Conservation (phyloP, 2,113 vertebrate species). For the Lichenostomus cassidix region DNA sequence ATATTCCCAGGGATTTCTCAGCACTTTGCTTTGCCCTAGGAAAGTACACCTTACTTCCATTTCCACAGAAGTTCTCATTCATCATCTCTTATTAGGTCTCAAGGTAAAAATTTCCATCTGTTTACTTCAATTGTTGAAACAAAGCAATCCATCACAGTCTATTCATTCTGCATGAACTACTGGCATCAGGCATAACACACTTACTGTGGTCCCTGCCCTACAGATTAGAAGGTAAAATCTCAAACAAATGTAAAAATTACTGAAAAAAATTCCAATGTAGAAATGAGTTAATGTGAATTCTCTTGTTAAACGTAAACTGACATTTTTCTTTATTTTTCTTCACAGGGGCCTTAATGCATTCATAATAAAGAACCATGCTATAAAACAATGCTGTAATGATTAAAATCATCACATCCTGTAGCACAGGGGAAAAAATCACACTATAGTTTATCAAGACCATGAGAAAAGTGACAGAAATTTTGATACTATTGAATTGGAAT, state of each 20-base stretch:
- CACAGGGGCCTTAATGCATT: neutral
- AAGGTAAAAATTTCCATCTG: neutral
- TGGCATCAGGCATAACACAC: neutral
- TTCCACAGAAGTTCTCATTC: neutral
- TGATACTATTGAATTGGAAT: neutral
- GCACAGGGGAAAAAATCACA: neutral
- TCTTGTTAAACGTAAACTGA: neutral
- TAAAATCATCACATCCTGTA: neutral
- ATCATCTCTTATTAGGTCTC: conserved; percentile 17
- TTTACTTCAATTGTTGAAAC: conserved; percentile 1
- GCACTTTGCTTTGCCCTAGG: neutral
- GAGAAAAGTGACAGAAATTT: neutral
- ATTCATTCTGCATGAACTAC: neutral
- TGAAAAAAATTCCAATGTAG: neutral
- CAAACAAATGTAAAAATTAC: neutral
- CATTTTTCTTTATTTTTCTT: neutral
- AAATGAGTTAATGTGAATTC: neutral
- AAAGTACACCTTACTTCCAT: neutral
- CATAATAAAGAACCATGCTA: neutral
- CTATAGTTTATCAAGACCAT: neutral
- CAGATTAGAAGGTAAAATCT: neutral
- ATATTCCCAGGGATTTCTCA: neutral
- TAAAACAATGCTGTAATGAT: neutral
- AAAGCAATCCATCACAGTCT: conserved; percentile 8
- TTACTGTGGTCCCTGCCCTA: neutral